These are phyloP conservation scores for Gephyroberyx darwinii DNA, from an alignment of 2,797 vertebrate species.

Conservation along the genomic window DNA sequence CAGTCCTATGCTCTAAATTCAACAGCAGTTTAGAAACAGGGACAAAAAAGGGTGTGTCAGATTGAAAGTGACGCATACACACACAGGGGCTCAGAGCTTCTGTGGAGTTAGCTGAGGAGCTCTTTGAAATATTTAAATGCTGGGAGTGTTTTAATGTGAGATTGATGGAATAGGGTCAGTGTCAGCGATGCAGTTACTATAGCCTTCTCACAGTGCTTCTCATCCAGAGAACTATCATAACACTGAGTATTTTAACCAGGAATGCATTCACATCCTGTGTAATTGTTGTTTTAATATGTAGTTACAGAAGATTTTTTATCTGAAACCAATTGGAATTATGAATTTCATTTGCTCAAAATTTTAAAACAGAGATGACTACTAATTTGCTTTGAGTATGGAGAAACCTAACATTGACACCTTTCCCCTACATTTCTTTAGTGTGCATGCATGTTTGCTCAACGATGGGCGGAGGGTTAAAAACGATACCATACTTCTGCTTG, in stretches of 20 bases:
- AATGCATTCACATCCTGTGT: conserved; percentile 32
- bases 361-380: conserved; percentile 15
- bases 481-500: conserved; percentile 52
- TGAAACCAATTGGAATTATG: conserved; percentile 16
- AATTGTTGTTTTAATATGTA: conserved; percentile 4
- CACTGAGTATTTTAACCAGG: conserved; percentile 32
- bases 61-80: conserved; percentile 18
- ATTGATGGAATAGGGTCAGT: conserved; percentile 82
- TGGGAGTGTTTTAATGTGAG: conserved; percentile 73
- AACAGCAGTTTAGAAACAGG: conserved; percentile 23
- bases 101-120: conserved; percentile 58
- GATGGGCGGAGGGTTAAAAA: conserved; percentile 43
- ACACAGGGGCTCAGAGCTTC: conserved; percentile 50
- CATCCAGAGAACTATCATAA: conserved; percentile 45
- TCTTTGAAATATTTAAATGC: conserved; percentile 84
- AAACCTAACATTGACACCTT: not conserved
- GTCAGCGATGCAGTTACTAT: conserved; percentile 62
- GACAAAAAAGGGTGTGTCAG: conserved; percentile 41
- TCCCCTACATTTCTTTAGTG: conserved; percentile 8
- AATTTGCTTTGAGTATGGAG: conserved; percentile 32
- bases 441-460: conserved; percentile 20
- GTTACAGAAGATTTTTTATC: not conserved
- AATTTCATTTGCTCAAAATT: conserved; percentile 8
- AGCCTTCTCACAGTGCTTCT: conserved; percentile 46
- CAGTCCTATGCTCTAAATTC: conserved; percentile 29